Conservation (phyloP, 2,888 invertebrate species). For the Agrilus cyanescens region DNA sequence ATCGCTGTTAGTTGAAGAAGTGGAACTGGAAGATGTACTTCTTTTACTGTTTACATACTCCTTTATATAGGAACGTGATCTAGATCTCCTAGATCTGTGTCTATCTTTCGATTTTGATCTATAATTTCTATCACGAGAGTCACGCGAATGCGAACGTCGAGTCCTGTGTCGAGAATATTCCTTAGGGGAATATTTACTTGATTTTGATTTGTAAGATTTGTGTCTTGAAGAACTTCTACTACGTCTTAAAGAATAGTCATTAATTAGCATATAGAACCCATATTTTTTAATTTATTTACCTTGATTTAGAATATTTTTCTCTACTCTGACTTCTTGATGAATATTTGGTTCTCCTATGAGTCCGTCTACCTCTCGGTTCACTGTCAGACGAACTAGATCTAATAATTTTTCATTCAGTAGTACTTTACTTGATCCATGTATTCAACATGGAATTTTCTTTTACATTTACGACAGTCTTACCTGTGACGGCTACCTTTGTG, state of each 20-base stretch:
- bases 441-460: background rate
- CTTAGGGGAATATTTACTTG: slow-evolving; percentile 19
- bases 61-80: slow-evolving; percentile 30
- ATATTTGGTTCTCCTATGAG: slow-evolving; percentile 13
- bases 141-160: slow-evolving; percentile 7
- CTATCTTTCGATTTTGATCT: slow-evolving; percentile 17
- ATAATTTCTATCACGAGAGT: slow-evolving; percentile 16
- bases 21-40: slow-evolving; percentile 18
- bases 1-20: slow-evolving; percentile 12
- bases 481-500: slow-evolving; percentile 30
- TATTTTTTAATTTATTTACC: slow-evolving; percentile 14
- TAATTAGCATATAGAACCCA: background rate
- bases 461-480: slow-evolving; percentile 22
- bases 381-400: slow-evolving; percentile 31
- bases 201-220: slow-evolving; percentile 22
- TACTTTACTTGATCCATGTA: background rate
- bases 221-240: slow-evolving; percentile 21
- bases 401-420: slow-evolving; percentile 6
- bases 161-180: slow-evolving; percentile 13
- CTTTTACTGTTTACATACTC: slow-evolving; percentile 28
- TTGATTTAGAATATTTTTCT: slow-evolving; percentile 26
- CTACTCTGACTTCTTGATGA: slow-evolving; percentile 24
- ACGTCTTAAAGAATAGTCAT: slow-evolving; percentile 16
- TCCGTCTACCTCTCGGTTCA: slow-evolving; percentile 20
- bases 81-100: slow-evolving; percentile 23